A percentile compares a stretch with the other conserved stretches of the same genome.
Evolutionary conservation across 2,888 invertebrate genomes (phyloP).

Genomic region (Aethes cnicana): DNA sequence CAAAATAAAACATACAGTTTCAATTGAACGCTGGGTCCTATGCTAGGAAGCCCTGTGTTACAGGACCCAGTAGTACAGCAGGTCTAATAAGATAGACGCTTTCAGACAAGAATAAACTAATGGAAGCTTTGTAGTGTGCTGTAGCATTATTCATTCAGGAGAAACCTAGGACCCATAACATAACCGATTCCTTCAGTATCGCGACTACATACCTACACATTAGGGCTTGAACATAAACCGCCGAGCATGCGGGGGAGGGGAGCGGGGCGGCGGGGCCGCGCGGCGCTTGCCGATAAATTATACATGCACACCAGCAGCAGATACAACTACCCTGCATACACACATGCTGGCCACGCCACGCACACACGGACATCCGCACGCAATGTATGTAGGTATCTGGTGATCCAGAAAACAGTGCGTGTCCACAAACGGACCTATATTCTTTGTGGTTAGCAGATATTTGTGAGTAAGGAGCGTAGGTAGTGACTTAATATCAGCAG

Average conservation of each 20-base stretch:
- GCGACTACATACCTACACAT: neutral
- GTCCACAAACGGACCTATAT: constrained; percentile 39
- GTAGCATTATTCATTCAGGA: constrained; percentile 67
- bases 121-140: too few species aligned
- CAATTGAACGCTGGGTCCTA: too few species aligned
- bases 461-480: too few species aligned
- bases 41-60: too few species aligned
- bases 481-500: too few species aligned
- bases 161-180: constrained; percentile 66
- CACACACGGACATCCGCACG: constrained; percentile 38
- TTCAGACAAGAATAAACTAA: too few species aligned
- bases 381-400: constrained; percentile 11
- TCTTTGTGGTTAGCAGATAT: constrained; percentile 44
- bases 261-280: constrained; percentile 37
- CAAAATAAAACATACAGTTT: too few species aligned
- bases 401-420: constrained; percentile 24
- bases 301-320: constrained; percentile 51
- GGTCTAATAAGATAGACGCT: too few species aligned
- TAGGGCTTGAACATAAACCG: constrained; percentile 5
- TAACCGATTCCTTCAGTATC: constrained; percentile 67
- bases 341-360: constrained; percentile 39
- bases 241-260: constrained; percentile 2
- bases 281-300: constrained; percentile 63
- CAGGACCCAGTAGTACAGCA: too few species aligned
- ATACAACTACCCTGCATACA: constrained; percentile 40